Conservation (phyloP, 2,797 vertebrate genomes). For the Ispidina lecontei region DNA sequence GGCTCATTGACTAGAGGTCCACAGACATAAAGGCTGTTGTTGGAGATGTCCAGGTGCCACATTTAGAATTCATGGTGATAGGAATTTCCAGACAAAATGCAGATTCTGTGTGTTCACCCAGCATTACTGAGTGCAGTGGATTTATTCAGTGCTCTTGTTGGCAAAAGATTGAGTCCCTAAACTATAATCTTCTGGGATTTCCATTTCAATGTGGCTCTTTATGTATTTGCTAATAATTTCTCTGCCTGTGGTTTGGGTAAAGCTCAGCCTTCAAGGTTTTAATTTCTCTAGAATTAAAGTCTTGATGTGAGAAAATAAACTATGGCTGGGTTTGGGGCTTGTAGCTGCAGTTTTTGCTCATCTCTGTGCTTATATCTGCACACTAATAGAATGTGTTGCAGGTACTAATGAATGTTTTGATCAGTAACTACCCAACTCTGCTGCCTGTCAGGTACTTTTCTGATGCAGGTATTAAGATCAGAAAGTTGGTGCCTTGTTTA, state of each 20-base stretch:
- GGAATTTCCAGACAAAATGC: neutral
- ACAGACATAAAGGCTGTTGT: neutral
- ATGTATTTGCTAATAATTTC: neutral
- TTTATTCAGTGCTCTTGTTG: neutral
- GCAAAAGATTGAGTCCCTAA: neutral
- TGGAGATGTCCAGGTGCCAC: neutral
- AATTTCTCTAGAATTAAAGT: neutral
- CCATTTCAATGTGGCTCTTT: neutral
- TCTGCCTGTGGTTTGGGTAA: neutral
- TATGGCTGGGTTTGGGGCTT: neutral
- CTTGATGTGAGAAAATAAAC: neutral
- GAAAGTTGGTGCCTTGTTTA: neutral
- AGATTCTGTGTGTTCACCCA: neutral
- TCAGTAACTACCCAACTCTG: neutral
- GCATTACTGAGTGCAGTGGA: neutral
- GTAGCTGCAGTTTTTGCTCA: neutral
- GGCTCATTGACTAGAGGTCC: neutral
- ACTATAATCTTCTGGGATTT: neutral
- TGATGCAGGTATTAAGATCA: neutral
- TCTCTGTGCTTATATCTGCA: neutral
- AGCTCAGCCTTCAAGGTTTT: neutral
- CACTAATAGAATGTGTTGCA: neutral
- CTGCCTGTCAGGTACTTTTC: neutral
- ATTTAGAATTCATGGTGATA: neutral
- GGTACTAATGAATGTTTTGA: neutral